phyloP scores from a whole-genome alignment of 2,113 vertebrate species.

The Donacobius atricapilla region DNA sequence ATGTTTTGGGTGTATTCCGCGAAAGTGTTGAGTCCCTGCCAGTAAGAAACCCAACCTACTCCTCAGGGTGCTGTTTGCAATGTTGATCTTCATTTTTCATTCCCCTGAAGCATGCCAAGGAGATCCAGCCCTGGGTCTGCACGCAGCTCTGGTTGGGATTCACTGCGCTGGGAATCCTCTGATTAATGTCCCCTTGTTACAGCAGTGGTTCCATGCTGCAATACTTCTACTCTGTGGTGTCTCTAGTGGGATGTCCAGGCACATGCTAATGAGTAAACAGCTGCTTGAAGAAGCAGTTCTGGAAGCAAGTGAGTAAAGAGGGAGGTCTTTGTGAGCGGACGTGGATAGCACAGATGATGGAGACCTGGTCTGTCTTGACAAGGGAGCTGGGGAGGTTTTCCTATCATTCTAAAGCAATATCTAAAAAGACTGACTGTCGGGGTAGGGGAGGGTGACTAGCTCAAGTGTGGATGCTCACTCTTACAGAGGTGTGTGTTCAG shows the following conservation, averaged over 20 bases:
- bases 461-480: not conserved
- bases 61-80: conserved; percentile 45
- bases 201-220: not conserved
- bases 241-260: not conserved
- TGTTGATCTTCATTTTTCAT: conserved; percentile 32
- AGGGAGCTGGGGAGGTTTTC: not conserved
- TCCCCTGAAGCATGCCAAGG: not conserved
- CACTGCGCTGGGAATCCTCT: not conserved
- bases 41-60: conserved; percentile 42
- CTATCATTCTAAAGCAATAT: not conserved
- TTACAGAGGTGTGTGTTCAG: not conserved
- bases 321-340: not conserved
- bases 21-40: not conserved
- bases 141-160: not conserved
- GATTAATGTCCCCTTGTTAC: fast-evolving
- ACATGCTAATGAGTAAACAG: not conserved
- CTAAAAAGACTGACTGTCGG: not conserved
- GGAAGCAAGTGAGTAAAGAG: not conserved
- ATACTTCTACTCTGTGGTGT: fast-evolving
- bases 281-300: not conserved
- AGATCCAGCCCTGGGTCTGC: not conserved
- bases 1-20: conserved; percentile 22
- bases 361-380: not conserved
- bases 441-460: not conserved
- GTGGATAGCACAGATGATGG: not conserved